phyloP scores from a whole-genome alignment of 1,140 invertebrate species.

The Atopsyche davidsoni region DNA sequence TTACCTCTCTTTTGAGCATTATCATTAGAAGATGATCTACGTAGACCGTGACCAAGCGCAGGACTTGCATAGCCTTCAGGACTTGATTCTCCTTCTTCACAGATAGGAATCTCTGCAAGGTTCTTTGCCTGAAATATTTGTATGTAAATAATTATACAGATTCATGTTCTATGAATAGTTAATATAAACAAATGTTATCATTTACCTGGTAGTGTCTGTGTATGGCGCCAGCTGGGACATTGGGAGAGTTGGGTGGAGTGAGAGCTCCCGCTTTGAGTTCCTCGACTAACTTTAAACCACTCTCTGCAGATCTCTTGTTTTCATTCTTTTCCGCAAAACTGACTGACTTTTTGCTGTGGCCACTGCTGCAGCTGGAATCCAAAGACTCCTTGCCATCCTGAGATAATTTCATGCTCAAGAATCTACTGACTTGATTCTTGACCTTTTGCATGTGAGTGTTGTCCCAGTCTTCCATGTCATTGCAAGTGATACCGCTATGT shows the following conservation, averaged over 20 bases:
- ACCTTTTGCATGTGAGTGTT: slow-evolving; percentile 60
- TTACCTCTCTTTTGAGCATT: slow-evolving; percentile 48
- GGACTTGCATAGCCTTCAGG: slow-evolving; percentile 52
- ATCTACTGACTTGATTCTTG: slow-evolving; percentile 62
- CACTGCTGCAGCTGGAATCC: slow-evolving; percentile 64
- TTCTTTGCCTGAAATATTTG: slow-evolving; percentile 45
- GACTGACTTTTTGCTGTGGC: slow-evolving; percentile 54
- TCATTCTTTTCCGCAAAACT: slow-evolving; percentile 47
- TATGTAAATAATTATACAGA: slow-evolving; percentile 5
- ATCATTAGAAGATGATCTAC: slow-evolving; percentile 36
- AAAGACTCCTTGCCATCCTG: slow-evolving; percentile 59
- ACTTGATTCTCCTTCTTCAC: slow-evolving; percentile 55
- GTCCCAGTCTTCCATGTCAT: slow-evolving; percentile 59
- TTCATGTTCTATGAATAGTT: slow-evolving; percentile 28
- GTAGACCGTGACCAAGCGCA: slow-evolving; percentile 33
- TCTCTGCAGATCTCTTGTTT: slow-evolving; percentile 33
- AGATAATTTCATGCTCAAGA: slow-evolving; percentile 58
- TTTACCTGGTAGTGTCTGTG: slow-evolving; percentile 50
- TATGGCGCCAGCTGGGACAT: slow-evolving; percentile 54
- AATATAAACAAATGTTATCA: slow-evolving; percentile 41
- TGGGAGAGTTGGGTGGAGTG: slow-evolving; percentile 67
- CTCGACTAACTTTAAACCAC: slow-evolving; percentile 37
- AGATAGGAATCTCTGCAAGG: slow-evolving; percentile 54
- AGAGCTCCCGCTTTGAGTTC: slow-evolving; percentile 43
- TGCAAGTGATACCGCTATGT: slow-evolving; percentile 61